These are phyloP conservation scores for Sphinx pinastri DNA, from an alignment of 2,888 invertebrate genomes.

Conservation along the genomic window DNA sequence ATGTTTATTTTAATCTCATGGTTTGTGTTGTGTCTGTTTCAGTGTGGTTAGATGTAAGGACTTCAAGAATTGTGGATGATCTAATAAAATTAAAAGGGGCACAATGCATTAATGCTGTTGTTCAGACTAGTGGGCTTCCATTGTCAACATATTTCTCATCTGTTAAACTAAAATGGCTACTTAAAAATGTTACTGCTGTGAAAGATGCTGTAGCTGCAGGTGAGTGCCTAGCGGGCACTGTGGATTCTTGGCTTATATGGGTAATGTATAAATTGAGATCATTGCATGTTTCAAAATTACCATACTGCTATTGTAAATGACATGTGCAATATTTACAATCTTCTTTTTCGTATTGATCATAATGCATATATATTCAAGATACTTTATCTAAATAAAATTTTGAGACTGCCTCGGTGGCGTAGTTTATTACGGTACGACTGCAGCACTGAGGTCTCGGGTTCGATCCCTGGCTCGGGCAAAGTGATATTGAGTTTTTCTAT, in stretches of 20 bases:
- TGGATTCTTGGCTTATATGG: slow-evolving; percentile 98
- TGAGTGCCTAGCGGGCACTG: slow-evolving; percentile 92
- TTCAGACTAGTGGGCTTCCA: slow-evolving; percentile 92
- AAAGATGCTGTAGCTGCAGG: slow-evolving; percentile 87
- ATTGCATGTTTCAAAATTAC: not conserved
- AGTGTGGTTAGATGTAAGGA: slow-evolving; percentile 97
- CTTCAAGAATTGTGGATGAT: slow-evolving; percentile 91
- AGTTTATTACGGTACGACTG: too few relatives aligned
- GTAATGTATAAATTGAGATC: slow-evolving; percentile 64
- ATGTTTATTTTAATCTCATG: not conserved
- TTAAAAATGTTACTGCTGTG: slow-evolving; percentile 92
- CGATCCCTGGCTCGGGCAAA: too few relatives aligned
- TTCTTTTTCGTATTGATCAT: too few relatives aligned
- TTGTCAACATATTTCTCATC: slow-evolving; percentile 98
- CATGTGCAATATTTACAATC: too few relatives aligned
- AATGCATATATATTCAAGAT: too few relatives aligned
- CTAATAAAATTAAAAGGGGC: slow-evolving; percentile 77
- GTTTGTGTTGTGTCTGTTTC: slow-evolving; percentile 37
- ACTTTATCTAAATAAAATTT: too few relatives aligned
- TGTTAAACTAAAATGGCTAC: slow-evolving; percentile 96
- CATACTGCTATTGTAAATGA: not conserved
- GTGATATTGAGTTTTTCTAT: too few relatives aligned
- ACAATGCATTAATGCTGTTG: slow-evolving; percentile 70
- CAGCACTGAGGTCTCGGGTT: too few relatives aligned
- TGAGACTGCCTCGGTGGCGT: too few relatives aligned